phyloP scores from a whole-genome alignment of 2,113 vertebrate species.

The Numenius arquata region DNA sequence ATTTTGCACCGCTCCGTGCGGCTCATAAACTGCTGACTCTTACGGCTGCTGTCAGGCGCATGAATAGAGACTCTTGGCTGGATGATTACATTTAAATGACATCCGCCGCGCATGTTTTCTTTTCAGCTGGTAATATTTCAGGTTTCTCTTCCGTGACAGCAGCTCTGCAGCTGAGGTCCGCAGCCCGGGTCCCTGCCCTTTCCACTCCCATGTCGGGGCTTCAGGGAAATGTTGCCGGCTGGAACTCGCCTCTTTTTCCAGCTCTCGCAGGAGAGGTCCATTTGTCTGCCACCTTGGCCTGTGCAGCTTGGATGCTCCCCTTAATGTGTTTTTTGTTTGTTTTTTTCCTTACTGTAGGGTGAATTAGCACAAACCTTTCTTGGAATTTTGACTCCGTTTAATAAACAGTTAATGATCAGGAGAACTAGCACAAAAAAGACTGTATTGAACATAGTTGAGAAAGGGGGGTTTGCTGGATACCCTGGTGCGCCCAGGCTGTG shows the following conservation, averaged over 20 bases:
- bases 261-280: not conserved
- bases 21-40: not conserved
- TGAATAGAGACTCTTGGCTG: not conserved
- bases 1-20: not conserved
- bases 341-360: not conserved
- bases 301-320: not conserved
- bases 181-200: not conserved
- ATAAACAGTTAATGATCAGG: not conserved
- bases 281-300: not conserved
- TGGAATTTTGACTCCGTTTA: not conserved
- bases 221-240: not conserved
- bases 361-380: not conserved
- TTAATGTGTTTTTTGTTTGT: not conserved
- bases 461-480: not conserved
- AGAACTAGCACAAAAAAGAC: not conserved
- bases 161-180: not conserved
- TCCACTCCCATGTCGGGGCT: rapidly evolving
- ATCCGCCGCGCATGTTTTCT: not conserved
- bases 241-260: not conserved
- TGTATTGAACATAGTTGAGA: not conserved
- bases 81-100: not conserved
- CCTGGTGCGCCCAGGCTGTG: not conserved
- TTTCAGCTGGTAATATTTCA: not conserved
- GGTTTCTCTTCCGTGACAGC: not conserved
- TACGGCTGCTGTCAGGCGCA: not conserved